Conservation (phyloP, 2,113 vertebrate species). For the Platycercus adscitus region DNA sequence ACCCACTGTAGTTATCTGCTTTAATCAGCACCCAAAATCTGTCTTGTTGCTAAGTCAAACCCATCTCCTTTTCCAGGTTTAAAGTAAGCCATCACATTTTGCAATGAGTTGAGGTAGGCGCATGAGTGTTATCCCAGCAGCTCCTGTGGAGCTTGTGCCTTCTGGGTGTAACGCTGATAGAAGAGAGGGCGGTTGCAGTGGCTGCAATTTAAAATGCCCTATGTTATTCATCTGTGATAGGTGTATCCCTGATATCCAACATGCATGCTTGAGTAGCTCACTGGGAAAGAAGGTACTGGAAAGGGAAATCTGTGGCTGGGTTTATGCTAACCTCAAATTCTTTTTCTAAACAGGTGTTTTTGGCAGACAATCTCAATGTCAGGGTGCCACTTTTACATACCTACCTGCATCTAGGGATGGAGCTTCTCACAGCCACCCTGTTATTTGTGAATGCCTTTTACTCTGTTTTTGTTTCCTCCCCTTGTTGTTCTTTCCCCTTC, state of each 20-base stretch:
- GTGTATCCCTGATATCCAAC: neutral
- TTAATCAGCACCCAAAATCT: neutral
- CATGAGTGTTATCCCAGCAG: neutral
- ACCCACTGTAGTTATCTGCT: neutral
- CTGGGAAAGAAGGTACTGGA: neutral
- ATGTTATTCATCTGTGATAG: fast-evolving
- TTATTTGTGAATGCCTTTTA: neutral
- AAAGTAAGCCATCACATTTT: neutral
- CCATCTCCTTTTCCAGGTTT: neutral
- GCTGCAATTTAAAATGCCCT: neutral
- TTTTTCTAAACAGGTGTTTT: neutral
- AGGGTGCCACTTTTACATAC: neutral
- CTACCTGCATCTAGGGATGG: neutral
- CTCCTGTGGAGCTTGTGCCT: neutral
- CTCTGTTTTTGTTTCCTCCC: neutral
- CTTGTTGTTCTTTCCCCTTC: neutral
- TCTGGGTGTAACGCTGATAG: neutral
- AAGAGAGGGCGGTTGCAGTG: neutral
- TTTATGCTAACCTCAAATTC: neutral
- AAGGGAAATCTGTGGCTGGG: neutral
- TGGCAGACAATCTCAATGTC: fast-evolving
- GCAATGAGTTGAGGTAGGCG: neutral
- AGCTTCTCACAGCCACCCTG: neutral
- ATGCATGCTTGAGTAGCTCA: neutral
- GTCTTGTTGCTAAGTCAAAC: neutral